A percentile compares a stretch with the other conserved stretches of the same genome.
Evolutionary conservation across 2,888 invertebrate genomes (phyloP).

Genomic region (Ischnura elegans): DNA sequence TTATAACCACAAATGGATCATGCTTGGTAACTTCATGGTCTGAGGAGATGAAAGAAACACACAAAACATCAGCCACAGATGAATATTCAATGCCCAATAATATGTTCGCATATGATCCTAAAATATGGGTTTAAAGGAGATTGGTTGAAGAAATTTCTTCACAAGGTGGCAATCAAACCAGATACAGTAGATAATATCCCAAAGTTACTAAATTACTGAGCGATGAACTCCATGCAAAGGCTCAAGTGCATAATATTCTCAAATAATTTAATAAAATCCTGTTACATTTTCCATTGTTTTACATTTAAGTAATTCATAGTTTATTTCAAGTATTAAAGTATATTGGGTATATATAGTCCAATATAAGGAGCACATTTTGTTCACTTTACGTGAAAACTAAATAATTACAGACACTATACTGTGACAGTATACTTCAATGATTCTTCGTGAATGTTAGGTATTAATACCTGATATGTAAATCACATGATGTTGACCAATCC

Average conservation of each 20-base stretch:
- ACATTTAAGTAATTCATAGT: conserved; percentile 22
- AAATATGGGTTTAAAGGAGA: no score
- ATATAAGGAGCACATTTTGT: conserved; percentile 27
- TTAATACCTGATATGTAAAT: conserved; percentile 36
- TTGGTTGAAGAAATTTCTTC: neutral
- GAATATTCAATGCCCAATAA: no score
- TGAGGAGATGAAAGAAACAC: no score
- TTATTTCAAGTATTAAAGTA: conserved; percentile 31
- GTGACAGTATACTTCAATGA: conserved; percentile 38
- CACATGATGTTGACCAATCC: conserved; percentile 37
- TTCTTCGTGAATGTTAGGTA: conserved; percentile 35
- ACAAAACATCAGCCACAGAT: no score
- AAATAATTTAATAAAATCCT: conserved; percentile 34
- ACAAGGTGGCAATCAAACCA: neutral
- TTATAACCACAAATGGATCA: no score
- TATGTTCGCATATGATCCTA: no score
- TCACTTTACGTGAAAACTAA: conserved; percentile 22
- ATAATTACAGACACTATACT: conserved; percentile 38
- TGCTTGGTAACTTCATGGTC: no score
- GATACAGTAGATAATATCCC: neutral
- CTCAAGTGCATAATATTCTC: conserved; percentile 39
- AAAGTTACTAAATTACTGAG: neutral
- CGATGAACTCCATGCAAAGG: conserved; percentile 15
- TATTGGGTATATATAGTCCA: conserved; percentile 34
- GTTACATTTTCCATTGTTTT: conserved; percentile 20